Conservation (phyloP, 1,140 invertebrate genomes). For the Zaprionus africanus region DNA sequence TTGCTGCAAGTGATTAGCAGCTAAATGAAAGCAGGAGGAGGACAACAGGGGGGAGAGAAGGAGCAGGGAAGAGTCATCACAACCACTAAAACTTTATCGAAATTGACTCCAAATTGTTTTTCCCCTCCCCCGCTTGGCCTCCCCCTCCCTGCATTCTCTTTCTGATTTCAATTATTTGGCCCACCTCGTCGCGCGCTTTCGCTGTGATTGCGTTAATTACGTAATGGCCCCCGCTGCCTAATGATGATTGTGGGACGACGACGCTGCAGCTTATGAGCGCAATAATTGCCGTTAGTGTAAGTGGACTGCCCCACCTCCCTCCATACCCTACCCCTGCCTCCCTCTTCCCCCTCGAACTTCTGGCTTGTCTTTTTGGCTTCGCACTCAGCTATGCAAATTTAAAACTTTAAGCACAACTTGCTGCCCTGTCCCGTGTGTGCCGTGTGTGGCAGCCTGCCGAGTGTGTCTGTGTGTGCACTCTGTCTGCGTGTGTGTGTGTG, state of each 20-base stretch:
- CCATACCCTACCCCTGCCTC: not conserved
- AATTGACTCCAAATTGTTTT: conserved; percentile 77
- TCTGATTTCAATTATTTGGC: conserved; percentile 75
- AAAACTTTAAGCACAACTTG: conserved; percentile 79
- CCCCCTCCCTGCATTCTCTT: not conserved
- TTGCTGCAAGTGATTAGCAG: conserved; percentile 80
- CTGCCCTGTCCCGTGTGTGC: conserved; percentile 21
- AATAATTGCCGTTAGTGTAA: conserved; percentile 66
- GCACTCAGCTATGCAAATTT: conserved; percentile 72
- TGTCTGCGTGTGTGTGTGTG: conserved; percentile 37
- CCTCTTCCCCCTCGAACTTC: no score
- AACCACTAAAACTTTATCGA: conserved; percentile 75
- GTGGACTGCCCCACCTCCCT: not conserved
- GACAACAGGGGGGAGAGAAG: not conserved
- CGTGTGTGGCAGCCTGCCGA: not conserved
- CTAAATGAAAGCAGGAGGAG: conserved; percentile 65
- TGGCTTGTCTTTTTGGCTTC: conserved; percentile 12
- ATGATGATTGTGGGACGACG: conserved; percentile 65
- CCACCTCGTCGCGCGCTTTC: conserved; percentile 37
- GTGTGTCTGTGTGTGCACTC: conserved; percentile 35
- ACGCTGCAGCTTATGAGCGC: conserved; percentile 64
- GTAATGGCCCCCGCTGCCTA: conserved; percentile 72
- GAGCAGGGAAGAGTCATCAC: not conserved
- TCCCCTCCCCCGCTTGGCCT: not conserved
- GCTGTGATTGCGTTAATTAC: conserved; percentile 77